phyloP scores from a whole-genome alignment of 2,888 invertebrate species.

The Julus scandinavius region DNA sequence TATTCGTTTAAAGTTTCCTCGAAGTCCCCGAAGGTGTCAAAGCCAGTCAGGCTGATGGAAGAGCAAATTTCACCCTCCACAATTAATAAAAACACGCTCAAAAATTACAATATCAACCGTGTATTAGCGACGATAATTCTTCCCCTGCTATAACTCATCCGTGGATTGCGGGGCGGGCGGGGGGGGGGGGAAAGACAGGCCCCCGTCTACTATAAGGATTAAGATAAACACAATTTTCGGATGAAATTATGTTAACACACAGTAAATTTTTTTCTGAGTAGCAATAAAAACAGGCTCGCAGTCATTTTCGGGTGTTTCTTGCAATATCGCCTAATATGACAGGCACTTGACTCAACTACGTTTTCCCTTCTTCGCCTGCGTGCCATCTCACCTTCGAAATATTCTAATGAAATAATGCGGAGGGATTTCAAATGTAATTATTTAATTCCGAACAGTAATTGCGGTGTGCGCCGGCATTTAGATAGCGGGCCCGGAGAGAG shows the following conservation, averaged over 20 bases:
- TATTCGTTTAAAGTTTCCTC: neutral
- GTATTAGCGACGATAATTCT: neutral
- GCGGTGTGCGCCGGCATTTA: conserved; percentile 9
- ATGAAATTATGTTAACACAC: conserved; percentile 42
- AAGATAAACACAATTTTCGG: conserved; percentile 26
- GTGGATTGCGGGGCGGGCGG: too few relatives aligned
- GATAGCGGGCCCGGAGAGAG: neutral
- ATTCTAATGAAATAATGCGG: conserved; percentile 51
- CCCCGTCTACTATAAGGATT: conserved; percentile 34
- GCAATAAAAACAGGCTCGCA: conserved; percentile 49
- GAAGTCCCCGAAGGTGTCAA: neutral
- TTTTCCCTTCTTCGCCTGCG: neutral
- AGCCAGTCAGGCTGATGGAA: neutral
- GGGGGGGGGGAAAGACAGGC: neutral
- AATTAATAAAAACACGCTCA: conserved; percentile 13
- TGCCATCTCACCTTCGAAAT: conserved; percentile 31
- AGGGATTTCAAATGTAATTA: conserved; percentile 51
- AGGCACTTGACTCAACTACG: conserved; percentile 1
- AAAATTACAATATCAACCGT: neutral
- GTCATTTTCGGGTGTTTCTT: conserved; percentile 36
- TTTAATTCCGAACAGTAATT: conserved; percentile 46
- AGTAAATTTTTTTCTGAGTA: conserved; percentile 49
- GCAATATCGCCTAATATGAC: conserved; percentile 30
- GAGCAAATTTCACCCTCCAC: neutral
- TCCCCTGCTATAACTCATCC: neutral